Evolutionary conservation across 2,888 invertebrate genomes (phyloP).

Genomic region (Drosophila cyrtoloma): DNA sequence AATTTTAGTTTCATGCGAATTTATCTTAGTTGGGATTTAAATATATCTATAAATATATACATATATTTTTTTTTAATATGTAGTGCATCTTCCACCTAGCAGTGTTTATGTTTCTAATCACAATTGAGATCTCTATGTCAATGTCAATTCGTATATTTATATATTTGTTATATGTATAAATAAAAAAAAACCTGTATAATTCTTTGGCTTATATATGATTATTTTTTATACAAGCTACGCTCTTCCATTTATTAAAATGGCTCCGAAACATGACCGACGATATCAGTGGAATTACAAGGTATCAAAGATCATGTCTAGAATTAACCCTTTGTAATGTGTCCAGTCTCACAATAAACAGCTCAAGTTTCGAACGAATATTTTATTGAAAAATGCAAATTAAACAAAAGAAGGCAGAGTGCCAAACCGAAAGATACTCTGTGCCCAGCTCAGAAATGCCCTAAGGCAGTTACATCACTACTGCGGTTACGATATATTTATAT

Average conservation of each 20-base stretch:
- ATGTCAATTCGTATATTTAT: not conserved
- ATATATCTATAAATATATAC: not conserved
- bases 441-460: not conserved
- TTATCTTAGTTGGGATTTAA: not conserved
- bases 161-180: not conserved
- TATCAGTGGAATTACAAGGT: constrained; percentile 5
- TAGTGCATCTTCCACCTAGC: not conserved
- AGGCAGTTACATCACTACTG: not conserved
- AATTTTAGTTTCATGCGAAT: not conserved
- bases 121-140: not conserved
- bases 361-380: constrained; percentile 16
- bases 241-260: constrained; percentile 8
- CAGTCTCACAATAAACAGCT: constrained; percentile 24
- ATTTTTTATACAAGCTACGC: not conserved
- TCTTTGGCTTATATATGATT: constrained; percentile 5
- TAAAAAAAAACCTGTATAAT: not conserved
- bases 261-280: constrained; percentile 4
- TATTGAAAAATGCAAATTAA: constrained; percentile 1
- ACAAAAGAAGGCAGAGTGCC: not conserved
- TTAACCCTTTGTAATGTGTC: constrained; percentile 20
- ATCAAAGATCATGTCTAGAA: constrained; percentile 4
- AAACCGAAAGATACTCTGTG: not conserved
- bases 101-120: not conserved
- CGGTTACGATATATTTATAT: not conserved
- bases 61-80: not conserved